Conservation (phyloP, 2,888 invertebrate genomes). For the Luperina nickerlii region DNA sequence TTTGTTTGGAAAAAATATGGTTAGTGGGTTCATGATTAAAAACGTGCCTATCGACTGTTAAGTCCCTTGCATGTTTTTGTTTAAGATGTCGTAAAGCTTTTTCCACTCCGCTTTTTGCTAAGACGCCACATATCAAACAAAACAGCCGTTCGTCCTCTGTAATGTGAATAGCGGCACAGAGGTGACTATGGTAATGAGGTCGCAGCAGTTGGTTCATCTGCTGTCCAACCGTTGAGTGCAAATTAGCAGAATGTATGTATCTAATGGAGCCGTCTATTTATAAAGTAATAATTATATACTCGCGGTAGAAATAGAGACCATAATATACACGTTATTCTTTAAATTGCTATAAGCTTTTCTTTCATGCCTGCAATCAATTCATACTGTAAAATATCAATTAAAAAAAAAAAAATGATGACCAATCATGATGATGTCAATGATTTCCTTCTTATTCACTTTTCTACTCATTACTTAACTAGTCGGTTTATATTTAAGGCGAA, state of each 20-base stretch:
- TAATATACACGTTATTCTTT: slow-evolving; percentile 9
- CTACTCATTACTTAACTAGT: slow-evolving; percentile 53
- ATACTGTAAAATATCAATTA: slow-evolving; percentile 30
- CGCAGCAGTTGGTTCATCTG: slow-evolving; percentile 9
- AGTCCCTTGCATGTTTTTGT: not conserved
- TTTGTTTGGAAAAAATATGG: not conserved
- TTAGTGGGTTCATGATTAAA: not conserved
- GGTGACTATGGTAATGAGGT: not conserved
- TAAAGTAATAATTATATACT: slow-evolving; percentile 14
- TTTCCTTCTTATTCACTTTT: slow-evolving; percentile 29
- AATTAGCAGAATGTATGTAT: slow-evolving; percentile 19
- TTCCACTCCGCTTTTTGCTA: slow-evolving; percentile 7
- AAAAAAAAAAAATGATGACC: too few relatives aligned
- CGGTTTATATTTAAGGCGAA: slow-evolving; percentile 41
- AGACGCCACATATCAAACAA: slow-evolving; percentile 4
- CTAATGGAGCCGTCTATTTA: slow-evolving; percentile 37
- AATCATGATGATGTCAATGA: too few relatives aligned
- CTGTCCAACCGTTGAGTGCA: slow-evolving; percentile 13
- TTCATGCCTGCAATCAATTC: slow-evolving; percentile 6
- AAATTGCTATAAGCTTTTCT: not conserved
- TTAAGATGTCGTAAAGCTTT: slow-evolving; percentile 4
- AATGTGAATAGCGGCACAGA: not conserved
- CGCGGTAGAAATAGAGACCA: slow-evolving; percentile 20
- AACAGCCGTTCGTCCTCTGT: not conserved
- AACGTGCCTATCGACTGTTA: not conserved